Base-by-base conservation (phyloP, 2,113 vertebrate genomes). In the Gobiocypris rarus region DNA sequence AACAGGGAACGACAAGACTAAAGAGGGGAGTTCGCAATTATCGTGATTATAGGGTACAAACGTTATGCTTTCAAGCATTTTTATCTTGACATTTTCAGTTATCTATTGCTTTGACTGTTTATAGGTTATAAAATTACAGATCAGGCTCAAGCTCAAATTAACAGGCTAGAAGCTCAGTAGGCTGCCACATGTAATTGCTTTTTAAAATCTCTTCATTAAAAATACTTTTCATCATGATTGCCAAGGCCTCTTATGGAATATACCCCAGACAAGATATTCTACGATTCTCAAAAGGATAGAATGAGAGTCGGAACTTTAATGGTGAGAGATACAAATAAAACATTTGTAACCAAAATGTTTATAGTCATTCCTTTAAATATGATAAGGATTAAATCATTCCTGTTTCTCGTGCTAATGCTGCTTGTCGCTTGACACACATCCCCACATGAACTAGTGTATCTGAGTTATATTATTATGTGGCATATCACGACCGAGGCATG, bases 201-300 rank as follows among this genome's bases (percentile, higher is more conserved):
- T 79, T 79, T 45, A 48, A 71, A 73, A 73, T 59, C 76, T 79
- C 41, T 79, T 79, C 56, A 79, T 63, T 79, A 79, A 79, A 79
- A 63, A 79, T 61, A 79, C 76, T 61, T 61, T 79, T 79, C 56
- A 79, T 79, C 76, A 79, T 63, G 56, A 79, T 63, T 61, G 38
- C 56, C 56, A 26, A 63, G 56, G 41, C 38, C 38, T 79, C n/a
- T 79, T 79, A 26, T 10, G 56, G 22, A 8, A 24, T 52, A 61
- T 9, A 61, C 56, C n/a, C 58, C 76, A 78, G 34, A 78, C 6
- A 45, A 43, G 3, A 61, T 61, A 26, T 61, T 61, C 38, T 45
- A 24, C 2, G 8, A 61, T 24, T 28, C 4, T 14, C 13, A 45
- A 43, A 59, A 76, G 31, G 22, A 58, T 10, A 38, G 19, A 76